Base-by-base conservation (phyloP, 2,888 invertebrate species). In the Dinocampus coccinellae region DNA sequence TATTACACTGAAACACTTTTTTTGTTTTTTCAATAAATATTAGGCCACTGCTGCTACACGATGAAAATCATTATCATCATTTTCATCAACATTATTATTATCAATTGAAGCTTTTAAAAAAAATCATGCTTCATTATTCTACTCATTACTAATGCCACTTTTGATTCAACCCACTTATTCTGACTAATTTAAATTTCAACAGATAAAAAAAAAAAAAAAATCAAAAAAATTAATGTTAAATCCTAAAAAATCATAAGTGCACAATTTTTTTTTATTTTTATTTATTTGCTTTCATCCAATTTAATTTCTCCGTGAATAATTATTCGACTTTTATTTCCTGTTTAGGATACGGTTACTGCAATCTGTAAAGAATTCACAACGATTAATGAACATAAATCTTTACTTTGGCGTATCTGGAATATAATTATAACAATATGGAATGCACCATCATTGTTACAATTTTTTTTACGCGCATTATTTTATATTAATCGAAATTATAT, bases 311-410 rank as follows among this genome's bases (percentile, higher is more conserved):
- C 4, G 16, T n/a, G 6, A 47, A 47, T 47, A 47, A 47, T 47
- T 47, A 16, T 16, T 47, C 47, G 22, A 34, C 47, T 47, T 34
- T 36, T n/a, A 22, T 66, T 34, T 39, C 39, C 24, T 79, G 83
- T 84, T 82, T 80, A 86, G 86, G 86, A 78, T 74, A 77, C 76
- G 69, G 68, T 79, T 73, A 72, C 79, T 68, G 78, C 78, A 83
- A 81, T 79, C 72, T 76, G 75, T 80, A 79, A 70, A 75, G 78
- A 81, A 79, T 73, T 76, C 72, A 78, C 77, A 73, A 74, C 78
- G 63, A 68, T 73, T 79, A 81, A 78, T 67, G 79, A 77, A 71
- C 78, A 67, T 79, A 82, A 63, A 78, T 72, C 76, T 73, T 80
- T 78, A 70, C 73, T 73, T 80, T 77, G 75, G 70, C 75, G 81